Percentiles rank a stretch among this genome's conserved stretches.
These are phyloP conservation scores for Drosophila neoperkinsi DNA, from an alignment of 2,888 invertebrate species.

Conservation along the genomic window DNA sequence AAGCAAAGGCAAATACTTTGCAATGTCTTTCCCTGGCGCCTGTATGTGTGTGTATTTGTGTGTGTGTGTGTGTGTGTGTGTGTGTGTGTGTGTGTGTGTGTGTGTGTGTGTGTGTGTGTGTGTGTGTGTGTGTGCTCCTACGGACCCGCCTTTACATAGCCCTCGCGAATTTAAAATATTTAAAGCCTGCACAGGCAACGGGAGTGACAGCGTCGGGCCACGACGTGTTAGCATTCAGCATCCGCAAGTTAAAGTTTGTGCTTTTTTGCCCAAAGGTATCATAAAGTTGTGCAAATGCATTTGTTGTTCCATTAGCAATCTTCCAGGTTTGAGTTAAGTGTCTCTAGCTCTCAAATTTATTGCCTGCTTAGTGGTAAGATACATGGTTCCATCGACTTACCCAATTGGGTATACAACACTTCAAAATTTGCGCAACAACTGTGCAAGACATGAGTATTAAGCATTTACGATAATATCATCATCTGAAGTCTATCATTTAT, in stretches of 20 bases:
- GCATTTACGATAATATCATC: background rate
- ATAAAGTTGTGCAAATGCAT: slow-evolving; percentile 2
- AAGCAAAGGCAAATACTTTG: slow-evolving; percentile 42
- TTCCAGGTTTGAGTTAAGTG: background rate
- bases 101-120: background rate
- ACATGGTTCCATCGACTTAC: background rate
- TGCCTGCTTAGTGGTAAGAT: background rate
- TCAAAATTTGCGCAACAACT: background rate
- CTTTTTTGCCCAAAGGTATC: background rate
- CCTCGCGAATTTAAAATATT: slow-evolving; percentile 57
- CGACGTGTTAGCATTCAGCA: slow-evolving; percentile 19
- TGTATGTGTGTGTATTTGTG: slow-evolving; percentile 1
- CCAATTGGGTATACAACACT: background rate
- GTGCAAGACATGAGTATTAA: background rate
- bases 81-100: background rate
- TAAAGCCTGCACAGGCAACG: slow-evolving; percentile 29
- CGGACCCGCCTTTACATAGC: slow-evolving; percentile 1
- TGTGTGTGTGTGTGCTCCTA: background rate
- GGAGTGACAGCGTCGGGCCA: slow-evolving; percentile 15
- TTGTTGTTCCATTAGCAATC: background rate
- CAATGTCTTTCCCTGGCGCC: slow-evolving; percentile 27
- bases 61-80: background rate
- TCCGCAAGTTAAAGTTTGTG: background rate
- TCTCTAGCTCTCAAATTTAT: background rate
- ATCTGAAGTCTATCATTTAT: background rate